Base-by-base conservation (phyloP, 2,797 vertebrate genomes). In the Sphenopsis melanotis region DNA sequence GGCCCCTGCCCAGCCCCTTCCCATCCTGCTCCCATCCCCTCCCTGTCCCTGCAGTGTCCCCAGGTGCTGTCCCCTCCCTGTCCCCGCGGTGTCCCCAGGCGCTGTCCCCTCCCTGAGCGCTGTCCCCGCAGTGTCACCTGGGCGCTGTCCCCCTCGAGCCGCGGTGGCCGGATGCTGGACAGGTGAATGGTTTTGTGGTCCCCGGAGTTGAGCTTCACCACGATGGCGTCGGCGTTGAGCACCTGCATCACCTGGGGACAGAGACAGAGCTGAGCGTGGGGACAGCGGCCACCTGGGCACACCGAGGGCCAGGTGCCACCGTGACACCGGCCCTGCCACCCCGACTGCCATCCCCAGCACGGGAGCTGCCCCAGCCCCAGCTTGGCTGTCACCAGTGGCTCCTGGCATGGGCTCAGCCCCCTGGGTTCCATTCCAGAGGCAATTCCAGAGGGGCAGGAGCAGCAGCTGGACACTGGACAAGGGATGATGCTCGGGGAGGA, bases 101-200 rank as follows among this genome's bases (percentile, higher is more conserved):
- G 22, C 96, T 97, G 98, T 99, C 99, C 89, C 98, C 99, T 14
- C 46, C 47, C 47, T 20, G 19, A 2, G 6, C 12, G 5, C 12
- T 1, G 8, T 10, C 66, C 77, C 93, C 39, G 16, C 18, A 0
- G 4, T 46, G 44, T 93, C 86, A 98, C 83, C 44, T 0, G 16
- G 2, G 9, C 13, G 9, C 13, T 1, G 8, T 10, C 99, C 90
- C 99, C 99, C 70, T 99, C 99, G 65, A 98, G 98, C 94, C 99
- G 98, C 0, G 99, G 99, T 29, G 99, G 99, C 13, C 99, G 98
- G 90, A 99, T 99, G 96, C 99, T 99, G 89, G 99, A 99, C 81
- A 99, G 97, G 95, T 99, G 99, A 92, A 99, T 99, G 83, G 99
- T 99, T 97, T 99, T 99, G 96, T 98, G 98, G 94, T 99, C 99